Evolutionary conservation across 2,888 invertebrate genomes (phyloP).

Genomic region (Hermaeophaga mercurialis): DNA sequence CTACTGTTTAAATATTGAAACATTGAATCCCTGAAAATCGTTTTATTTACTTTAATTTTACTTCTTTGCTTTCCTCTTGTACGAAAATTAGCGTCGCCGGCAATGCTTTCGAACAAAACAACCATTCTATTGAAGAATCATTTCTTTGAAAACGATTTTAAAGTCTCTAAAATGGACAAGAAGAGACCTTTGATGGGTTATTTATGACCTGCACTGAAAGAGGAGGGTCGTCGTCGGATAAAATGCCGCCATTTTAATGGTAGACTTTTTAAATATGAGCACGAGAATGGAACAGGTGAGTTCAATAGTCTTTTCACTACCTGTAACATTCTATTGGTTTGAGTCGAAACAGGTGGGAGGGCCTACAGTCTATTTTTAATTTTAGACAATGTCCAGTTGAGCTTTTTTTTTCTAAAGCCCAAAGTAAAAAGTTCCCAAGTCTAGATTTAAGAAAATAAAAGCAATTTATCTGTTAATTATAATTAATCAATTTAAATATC

Average conservation of each 20-base stretch:
- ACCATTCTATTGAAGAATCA: neutral
- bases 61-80: too few species aligned
- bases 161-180: neutral
- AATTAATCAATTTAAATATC: too few species aligned
- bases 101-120: neutral
- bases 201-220: constrained; percentile 1
- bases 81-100: neutral
- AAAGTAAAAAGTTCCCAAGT: too few species aligned
- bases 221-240: constrained; percentile 11
- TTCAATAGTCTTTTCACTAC: constrained; percentile 1
- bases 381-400: too few species aligned
- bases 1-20: too few species aligned
- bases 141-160: neutral
- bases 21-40: too few species aligned
- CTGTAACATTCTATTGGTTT: constrained; percentile 1
- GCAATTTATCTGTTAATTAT: too few species aligned
- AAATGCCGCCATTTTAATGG: neutral
- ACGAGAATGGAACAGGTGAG: constrained; percentile 11
- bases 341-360: constrained; percentile 2
- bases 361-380: neutral
- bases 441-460: too few species aligned
- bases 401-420: too few species aligned
- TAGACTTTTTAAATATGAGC: neutral
- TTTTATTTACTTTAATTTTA: too few species aligned
- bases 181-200: neutral